Conservation (phyloP, 2,113 vertebrate species). For the Paralichthys olivaceus region DNA sequence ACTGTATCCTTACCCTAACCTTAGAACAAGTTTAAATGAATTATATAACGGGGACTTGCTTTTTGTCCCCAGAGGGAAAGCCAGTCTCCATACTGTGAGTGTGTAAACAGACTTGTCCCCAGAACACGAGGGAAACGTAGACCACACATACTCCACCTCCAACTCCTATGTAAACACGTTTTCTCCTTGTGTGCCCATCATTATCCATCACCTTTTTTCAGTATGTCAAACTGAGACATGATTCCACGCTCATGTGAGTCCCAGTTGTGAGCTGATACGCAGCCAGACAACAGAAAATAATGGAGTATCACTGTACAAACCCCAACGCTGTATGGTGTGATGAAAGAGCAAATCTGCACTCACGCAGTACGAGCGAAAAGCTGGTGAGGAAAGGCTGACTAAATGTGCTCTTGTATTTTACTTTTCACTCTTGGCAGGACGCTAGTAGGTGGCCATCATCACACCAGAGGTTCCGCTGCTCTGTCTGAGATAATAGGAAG, state of each 20-base stretch:
- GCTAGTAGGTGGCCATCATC: slow-evolving; percentile 34
- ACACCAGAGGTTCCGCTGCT: slow-evolving; percentile 24
- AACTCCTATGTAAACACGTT: slow-evolving; percentile 33
- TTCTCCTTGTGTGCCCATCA: slow-evolving; percentile 39
- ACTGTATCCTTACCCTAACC: not conserved
- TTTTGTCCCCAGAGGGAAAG: not conserved
- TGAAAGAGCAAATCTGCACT: slow-evolving; percentile 54
- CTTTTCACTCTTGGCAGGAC: slow-evolving; percentile 25
- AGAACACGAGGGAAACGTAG: not conserved
- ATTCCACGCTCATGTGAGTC: slow-evolving; percentile 62
- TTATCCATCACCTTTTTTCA: slow-evolving; percentile 38
- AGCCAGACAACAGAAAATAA: slow-evolving; percentile 45
- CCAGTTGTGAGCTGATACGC: slow-evolving; percentile 51
- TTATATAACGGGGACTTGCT: not conserved
- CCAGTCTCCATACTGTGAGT: not conserved
- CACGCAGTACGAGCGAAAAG: slow-evolving; percentile 17
- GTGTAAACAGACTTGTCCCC: not conserved
- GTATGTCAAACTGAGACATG: slow-evolving; percentile 57
- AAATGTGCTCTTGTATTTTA: slow-evolving; percentile 1
- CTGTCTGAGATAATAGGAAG: not conserved
- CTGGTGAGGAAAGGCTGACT: slow-evolving; percentile 12
- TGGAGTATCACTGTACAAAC: slow-evolving; percentile 38
- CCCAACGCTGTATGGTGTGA: slow-evolving; percentile 50
- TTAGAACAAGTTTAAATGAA: not conserved
- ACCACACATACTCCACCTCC: slow-evolving; percentile 12